phyloP scores from a whole-genome alignment of 2,113 vertebrate species.

The Gadus macrocephalus region DNA sequence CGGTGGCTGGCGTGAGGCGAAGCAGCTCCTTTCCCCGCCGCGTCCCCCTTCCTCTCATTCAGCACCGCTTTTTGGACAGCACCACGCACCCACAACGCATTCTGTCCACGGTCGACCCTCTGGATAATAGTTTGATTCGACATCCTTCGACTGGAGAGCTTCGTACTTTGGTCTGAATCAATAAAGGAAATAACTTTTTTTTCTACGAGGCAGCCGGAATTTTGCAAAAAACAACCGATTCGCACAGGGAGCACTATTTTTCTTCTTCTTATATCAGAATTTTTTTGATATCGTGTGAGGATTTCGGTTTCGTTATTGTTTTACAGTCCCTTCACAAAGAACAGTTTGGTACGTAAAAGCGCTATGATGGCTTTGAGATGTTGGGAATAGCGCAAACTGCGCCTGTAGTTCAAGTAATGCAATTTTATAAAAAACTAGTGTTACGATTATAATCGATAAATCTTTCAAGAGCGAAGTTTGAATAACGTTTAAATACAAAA shows the following conservation, averaged over 20 bases:
- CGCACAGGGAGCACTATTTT: too few relatives aligned
- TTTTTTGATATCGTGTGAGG: too few relatives aligned
- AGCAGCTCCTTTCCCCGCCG: constrained; percentile 51
- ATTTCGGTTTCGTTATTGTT: background rate
- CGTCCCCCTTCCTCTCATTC: constrained; percentile 63
- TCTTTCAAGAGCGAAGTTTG: too few relatives aligned
- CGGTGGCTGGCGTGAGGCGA: constrained; percentile 48
- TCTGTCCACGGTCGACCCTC: constrained; percentile 38
- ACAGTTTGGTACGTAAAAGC: constrained; percentile 22
- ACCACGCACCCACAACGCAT: constrained; percentile 57
- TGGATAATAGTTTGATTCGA: constrained; percentile 51
- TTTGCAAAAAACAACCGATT: constrained; percentile 30
- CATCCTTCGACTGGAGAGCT: constrained; percentile 55
- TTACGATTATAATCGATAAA: too few relatives aligned
- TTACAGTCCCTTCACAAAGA: background rate
- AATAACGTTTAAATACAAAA: too few relatives aligned
- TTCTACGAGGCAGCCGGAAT: constrained; percentile 33
- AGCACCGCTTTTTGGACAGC: constrained; percentile 77
- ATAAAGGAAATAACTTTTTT: constrained; percentile 57
- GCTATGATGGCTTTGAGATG: constrained; percentile 2
- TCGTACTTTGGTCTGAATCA: constrained; percentile 33
- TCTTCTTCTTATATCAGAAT: too few relatives aligned
- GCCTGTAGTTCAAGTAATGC: too few relatives aligned
- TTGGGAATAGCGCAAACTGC: constrained; percentile 11
- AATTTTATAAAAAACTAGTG: too few relatives aligned